Base-by-base conservation (phyloP, 2,797 vertebrate genomes). In the Pangasius macronema region DNA sequence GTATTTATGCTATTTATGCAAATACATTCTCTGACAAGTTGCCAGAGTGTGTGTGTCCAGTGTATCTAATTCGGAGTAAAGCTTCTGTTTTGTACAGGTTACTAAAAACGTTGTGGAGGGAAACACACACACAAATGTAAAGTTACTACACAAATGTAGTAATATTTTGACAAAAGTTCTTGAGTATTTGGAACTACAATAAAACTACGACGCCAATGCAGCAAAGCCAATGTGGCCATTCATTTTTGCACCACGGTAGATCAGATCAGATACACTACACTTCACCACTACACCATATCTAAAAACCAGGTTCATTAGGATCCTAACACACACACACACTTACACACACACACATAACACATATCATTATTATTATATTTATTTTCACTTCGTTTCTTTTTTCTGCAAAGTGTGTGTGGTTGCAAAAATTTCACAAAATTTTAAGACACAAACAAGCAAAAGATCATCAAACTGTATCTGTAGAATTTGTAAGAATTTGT, bases 21-120 rank as follows among this genome's bases (percentile, higher is more conserved):
- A 59, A 80, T 39, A 57, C 51, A 57, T 33, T 57, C 10, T 57
- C 22, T 39, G 33, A 3, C 22, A 81, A 46, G 57, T 55, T 53
- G 42, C 30, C n/a, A 76, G 73, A 16, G 24, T 76, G 46, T 59
- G 51, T 81, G 27, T 82, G 80, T 82, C 77, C 77, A 39, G 53
- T 59, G 53, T 80, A 27, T 80, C 33, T 36, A 80, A 80, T 80
- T 80, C 33, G 59, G 20, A 36, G 27, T 82, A 46, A 27, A n/a
- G 24, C 36, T 42, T 63, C 39, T 82, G 80, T 63, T 46, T 82
- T 82, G 59, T 82, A 82, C 76, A 79, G 14, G 49, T 77, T 77
- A 77, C 24, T 61, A 11, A 27, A 39, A 81, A 55, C 30, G 49
- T 11, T 65, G 22, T 63, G 30, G 39, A 65, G 7, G 39, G 36